Evolutionary conservation across 2,113 vertebrate genomes (phyloP).

Genomic region (Bujurquina vittata): DNA sequence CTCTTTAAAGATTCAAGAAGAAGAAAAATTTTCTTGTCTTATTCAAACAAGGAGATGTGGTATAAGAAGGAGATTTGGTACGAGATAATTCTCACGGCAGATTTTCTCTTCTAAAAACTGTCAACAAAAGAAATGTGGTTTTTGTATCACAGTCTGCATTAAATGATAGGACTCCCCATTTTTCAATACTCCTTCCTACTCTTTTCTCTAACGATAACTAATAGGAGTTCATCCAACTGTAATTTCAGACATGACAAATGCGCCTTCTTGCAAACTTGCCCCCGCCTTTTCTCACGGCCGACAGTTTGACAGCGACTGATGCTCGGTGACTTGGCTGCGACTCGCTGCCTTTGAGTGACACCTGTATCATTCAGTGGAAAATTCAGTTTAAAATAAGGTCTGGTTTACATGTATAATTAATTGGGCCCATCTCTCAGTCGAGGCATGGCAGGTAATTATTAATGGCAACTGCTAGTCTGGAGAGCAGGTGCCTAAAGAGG

Average conservation of each 20-base stretch:
- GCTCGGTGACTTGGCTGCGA: constrained; percentile 3
- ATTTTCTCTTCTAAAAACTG: constrained; percentile 20
- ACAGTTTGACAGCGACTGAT: constrained; percentile 11
- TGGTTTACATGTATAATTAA: constrained; percentile 71
- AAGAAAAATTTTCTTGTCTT: not conserved
- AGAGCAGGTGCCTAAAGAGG: constrained; percentile 24
- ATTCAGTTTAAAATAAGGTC: constrained; percentile 57
- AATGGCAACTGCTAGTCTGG: constrained; percentile 44
- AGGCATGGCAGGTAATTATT: constrained; percentile 68
- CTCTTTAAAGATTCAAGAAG: not conserved
- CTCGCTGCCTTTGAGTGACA: constrained; percentile 55
- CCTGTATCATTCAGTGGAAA: constrained; percentile 50
- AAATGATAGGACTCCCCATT: constrained; percentile 29
- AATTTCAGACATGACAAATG: constrained; percentile 66
- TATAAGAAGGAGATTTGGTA: not conserved
- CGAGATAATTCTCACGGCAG: not conserved
- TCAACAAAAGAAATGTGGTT: constrained; percentile 35
- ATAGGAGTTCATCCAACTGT: constrained; percentile 47
- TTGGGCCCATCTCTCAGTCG: constrained; percentile 42
- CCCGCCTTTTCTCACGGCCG: not conserved
- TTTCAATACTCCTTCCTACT: constrained; percentile 21
- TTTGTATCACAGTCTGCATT: not conserved
- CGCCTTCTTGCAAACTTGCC: constrained; percentile 18
- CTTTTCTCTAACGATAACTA: constrained; percentile 54
- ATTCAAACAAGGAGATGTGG: not conserved